Evolutionary conservation across 2,797 vertebrate species (phyloP).

Genomic region (Pterois miles): DNA sequence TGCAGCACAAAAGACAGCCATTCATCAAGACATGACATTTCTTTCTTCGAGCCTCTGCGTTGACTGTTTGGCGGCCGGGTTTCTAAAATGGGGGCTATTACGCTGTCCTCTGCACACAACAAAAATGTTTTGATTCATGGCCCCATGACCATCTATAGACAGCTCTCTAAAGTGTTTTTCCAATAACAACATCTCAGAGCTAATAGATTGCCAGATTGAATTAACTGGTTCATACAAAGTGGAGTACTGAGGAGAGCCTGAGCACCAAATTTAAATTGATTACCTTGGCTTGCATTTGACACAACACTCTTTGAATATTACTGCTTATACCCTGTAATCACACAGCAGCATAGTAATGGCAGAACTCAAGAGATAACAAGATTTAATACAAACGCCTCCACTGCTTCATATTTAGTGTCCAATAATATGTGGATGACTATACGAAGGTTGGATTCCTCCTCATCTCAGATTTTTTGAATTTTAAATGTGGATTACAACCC

Average conservation of each 20-base stretch:
- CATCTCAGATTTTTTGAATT: conserved; percentile 30
- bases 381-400: neutral
- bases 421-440: neutral
- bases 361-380: conserved; percentile 4
- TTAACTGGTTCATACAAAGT: conserved; percentile 59
- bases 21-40: conserved; percentile 76
- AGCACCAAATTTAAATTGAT: conserved; percentile 42
- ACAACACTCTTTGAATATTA: conserved; percentile 18
- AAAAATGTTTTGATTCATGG: conserved; percentile 78
- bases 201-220: conserved; percentile 72
- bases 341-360: neutral
- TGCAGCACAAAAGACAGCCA: conserved; percentile 71
- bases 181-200: conserved; percentile 63
- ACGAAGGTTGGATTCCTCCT: conserved; percentile 21
- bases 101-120: conserved; percentile 53
- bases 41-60: conserved; percentile 60
- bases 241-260: neutral
- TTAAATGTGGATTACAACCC: conserved; percentile 15
- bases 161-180: conserved; percentile 69
- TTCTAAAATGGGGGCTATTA: conserved; percentile 70
- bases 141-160: conserved; percentile 55
- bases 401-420: conserved; percentile 8
- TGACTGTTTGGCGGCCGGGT: conserved; percentile 53
- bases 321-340: conserved; percentile 36
- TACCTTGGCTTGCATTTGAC: conserved; percentile 41